Percentiles rank a stretch among this genome's conserved stretches.
Conservation (phyloP, 2,888 invertebrate genomes). For the Dasypogon diadema region DNA sequence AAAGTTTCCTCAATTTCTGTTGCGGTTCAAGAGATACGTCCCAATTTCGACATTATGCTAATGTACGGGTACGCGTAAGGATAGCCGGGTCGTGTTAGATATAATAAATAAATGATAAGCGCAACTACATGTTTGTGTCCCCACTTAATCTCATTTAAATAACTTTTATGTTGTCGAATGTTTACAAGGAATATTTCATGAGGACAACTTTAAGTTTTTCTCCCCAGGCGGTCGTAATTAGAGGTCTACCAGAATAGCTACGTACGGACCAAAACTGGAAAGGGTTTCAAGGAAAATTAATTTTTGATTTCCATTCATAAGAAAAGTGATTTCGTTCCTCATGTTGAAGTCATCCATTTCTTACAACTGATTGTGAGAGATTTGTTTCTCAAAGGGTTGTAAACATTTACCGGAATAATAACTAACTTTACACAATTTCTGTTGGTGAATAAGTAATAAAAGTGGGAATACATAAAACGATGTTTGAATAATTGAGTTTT, state of each 20-base stretch:
- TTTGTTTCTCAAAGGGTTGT: too few relatives aligned
- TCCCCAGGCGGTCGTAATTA: conserved; percentile 34
- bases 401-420: too few relatives aligned
- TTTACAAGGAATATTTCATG: conserved; percentile 7
- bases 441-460: too few relatives aligned
- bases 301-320: not conserved
- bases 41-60: conserved; percentile 37
- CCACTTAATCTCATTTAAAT: conserved; percentile 38
- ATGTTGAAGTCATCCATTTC: too few relatives aligned
- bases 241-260: conserved; percentile 28
- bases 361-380: too few relatives aligned
- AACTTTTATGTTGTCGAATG: conserved; percentile 5
- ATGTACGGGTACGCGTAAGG: conserved; percentile 11
- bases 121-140: conserved; percentile 31
- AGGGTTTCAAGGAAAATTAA: not conserved
- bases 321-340: not conserved
- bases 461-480: too few relatives aligned
- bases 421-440: too few relatives aligned
- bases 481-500: too few relatives aligned
- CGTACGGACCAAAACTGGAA: not conserved
- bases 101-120: conserved; percentile 45
- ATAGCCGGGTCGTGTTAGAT: conserved; percentile 13
- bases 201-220: conserved; percentile 5
- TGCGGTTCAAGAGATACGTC: not conserved
- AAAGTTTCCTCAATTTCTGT: conserved; percentile 13